Conservation (phyloP, 2,797 vertebrate genomes). For the Pangasius sanitwongsei region DNA sequence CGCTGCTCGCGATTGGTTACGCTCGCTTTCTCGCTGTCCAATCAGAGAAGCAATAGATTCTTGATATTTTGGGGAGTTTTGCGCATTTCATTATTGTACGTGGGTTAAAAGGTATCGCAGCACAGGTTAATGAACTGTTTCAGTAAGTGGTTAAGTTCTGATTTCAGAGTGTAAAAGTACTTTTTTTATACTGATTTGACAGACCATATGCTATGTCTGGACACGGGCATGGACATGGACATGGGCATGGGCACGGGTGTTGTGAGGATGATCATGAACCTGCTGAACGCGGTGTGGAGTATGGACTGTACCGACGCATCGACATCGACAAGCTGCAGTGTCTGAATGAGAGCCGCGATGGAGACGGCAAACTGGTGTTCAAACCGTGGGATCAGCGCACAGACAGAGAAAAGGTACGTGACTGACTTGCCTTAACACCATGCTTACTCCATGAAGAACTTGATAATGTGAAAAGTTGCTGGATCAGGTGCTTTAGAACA, state of each 20-base stretch:
- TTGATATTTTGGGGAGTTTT: constrained; percentile 28
- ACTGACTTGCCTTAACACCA: neutral
- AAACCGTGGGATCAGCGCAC: constrained; percentile 91
- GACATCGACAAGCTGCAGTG: constrained; percentile 91
- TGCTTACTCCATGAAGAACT: neutral
- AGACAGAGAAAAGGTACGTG: constrained; percentile 82
- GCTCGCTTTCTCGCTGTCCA: constrained; percentile 4
- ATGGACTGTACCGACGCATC: constrained; percentile 86
- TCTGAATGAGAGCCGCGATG: constrained; percentile 91
- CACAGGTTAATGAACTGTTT: neutral
- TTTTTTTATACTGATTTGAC: constrained; percentile 17
- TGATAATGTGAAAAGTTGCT: neutral
- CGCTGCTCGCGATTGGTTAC: constrained; percentile 4
- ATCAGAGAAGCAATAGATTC: neutral
- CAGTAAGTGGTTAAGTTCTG: neutral
- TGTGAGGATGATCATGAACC: constrained; percentile 84
- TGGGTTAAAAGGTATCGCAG: neutral
- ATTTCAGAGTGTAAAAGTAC: neutral
- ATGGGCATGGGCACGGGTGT: constrained; percentile 72
- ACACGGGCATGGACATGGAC: constrained; percentile 77
- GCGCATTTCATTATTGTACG: neutral
- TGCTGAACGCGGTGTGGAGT: constrained; percentile 84
- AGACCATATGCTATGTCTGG: constrained; percentile 71
- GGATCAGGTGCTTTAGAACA: neutral
- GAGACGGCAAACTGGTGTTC: constrained; percentile 90